Percentiles rank a stretch among this genome's conserved stretches.
Conservation (phyloP, 2,888 invertebrate genomes). For the Cerastis leucographa region DNA sequence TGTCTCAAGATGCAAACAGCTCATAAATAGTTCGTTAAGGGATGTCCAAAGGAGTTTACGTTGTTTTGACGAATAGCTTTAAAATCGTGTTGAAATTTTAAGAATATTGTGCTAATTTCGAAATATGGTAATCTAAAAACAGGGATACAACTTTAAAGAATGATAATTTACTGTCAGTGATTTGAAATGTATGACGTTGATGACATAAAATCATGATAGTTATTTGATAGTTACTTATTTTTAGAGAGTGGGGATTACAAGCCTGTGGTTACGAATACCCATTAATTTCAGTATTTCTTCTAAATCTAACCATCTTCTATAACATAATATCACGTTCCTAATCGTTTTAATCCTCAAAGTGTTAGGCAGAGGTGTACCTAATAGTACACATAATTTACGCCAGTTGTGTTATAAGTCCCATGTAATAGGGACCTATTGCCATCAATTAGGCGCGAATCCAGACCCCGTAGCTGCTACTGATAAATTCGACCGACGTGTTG, state of each 20-base stretch:
- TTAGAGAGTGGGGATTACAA: not conserved
- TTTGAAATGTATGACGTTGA: not conserved
- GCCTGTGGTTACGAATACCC: not conserved
- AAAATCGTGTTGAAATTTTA: conserved; percentile 13
- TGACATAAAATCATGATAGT: not conserved
- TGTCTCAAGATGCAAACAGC: conserved; percentile 78
- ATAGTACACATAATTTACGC: too few species aligned
- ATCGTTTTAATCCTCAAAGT: too few species aligned
- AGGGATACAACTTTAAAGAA: not conserved
- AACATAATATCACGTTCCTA: too few species aligned
- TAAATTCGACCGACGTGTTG: too few species aligned
- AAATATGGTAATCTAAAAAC: not conserved
- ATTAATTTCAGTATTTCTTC: not conserved
- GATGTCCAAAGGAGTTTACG: conserved; percentile 56
- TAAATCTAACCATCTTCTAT: not conserved
- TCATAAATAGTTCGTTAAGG: conserved; percentile 77
- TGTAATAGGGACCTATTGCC: too few species aligned
- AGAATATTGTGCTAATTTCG: not conserved
- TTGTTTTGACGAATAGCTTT: conserved; percentile 22
- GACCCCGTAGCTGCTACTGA: too few species aligned
- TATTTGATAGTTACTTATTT: not conserved
- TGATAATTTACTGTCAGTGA: not conserved
- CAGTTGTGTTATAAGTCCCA: too few species aligned
- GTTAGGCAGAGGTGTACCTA: too few species aligned
- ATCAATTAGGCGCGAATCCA: too few species aligned